Base-by-base conservation (phyloP, 2,888 invertebrate genomes). In the Caenorhabditis sp. region DNA sequence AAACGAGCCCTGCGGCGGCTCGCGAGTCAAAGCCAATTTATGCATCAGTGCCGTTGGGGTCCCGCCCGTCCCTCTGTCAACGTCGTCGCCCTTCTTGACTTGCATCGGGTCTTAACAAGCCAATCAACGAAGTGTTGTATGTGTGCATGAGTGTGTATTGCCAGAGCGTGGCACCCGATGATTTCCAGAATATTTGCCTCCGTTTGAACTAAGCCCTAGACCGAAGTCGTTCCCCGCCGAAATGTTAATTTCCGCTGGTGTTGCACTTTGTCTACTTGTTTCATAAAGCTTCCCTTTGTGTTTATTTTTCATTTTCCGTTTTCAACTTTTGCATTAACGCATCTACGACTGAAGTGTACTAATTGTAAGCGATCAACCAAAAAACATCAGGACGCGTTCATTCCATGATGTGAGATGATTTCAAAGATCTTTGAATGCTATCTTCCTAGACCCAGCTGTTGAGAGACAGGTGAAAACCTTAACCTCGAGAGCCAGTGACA, bases 21-120 rank as follows among this genome's bases (percentile, higher is more conserved):
- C 56, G 62, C 70, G 47, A 70, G 70, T 78, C 78, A 65, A 64
- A 65, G 71, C 79, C 79, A 79, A 79, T 79, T 79, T 79, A 79
- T 79, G 79, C 79, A 71, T 79, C 79, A 79, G 65, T 79, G 79
- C 67, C 76, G 18, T 47, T 47, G 47, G 47, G 47, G 26, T 58
- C 35, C 26, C 28, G 26, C 24, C 44, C n/a, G 20, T 28, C 64
- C 40, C 50, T 26, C 32, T 24, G 37, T 24, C 47, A 26, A 22
- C 18, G 15, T 20, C 15, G 32, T 20, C 44, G 50, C 28, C 40
- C 40, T 20, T 51, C 37, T 40, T 53, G 44, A 51, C 26, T 32
- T 20, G 50, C 13, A n/a, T n/a, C 20, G 60, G 40, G 55, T 58
- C 65, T 74, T 74, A 55, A 55, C 74, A 67, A 65, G 72, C 72